These are phyloP conservation scores for Brachionichthys hirsutus DNA, from an alignment of 2,113 vertebrate species.

Conservation along the genomic window DNA sequence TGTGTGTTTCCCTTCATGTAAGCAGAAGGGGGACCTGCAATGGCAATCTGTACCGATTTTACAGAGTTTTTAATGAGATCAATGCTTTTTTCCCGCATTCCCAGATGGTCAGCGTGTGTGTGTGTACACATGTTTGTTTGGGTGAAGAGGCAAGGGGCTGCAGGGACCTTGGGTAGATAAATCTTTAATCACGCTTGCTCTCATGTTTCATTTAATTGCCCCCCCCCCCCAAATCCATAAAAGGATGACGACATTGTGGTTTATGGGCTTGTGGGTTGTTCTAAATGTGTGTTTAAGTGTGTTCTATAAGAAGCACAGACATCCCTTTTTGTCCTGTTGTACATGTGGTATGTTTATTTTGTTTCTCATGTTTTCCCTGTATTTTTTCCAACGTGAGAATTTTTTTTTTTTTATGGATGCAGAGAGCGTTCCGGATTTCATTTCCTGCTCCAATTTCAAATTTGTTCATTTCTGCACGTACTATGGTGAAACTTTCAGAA, in stretches of 20 bases:
- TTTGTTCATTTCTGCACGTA: background rate
- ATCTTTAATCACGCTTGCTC: slow-evolving; percentile 71
- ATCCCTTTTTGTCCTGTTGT: slow-evolving; percentile 1
- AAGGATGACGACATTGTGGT: slow-evolving; percentile 30
- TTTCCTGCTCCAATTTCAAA: slow-evolving; percentile 2
- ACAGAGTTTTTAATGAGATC: slow-evolving; percentile 60
- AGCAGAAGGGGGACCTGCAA: background rate
- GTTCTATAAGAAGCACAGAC: background rate
- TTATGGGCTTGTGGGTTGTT: slow-evolving; percentile 12
- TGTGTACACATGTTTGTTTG: slow-evolving; percentile 14
- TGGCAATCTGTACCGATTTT: slow-evolving; percentile 37
- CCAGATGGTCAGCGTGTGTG: slow-evolving; percentile 34
- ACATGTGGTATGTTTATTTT: background rate
- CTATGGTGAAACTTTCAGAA: background rate
- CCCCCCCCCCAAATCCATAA: slow-evolving; percentile 53
- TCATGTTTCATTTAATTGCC: slow-evolving; percentile 70
- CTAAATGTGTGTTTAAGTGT: background rate
- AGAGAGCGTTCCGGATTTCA: slow-evolving; percentile 1
- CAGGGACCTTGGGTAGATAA: slow-evolving; percentile 53
- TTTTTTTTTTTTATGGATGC: background rate
- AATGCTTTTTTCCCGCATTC: slow-evolving; percentile 47
- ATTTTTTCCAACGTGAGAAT: background rate
- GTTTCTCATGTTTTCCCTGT: background rate
- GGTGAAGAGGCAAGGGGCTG: slow-evolving; percentile 17
- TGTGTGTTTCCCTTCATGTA: background rate